Evolutionary conservation across 2,113 vertebrate genomes (phyloP), one percentile per base, ranked within the genome.

Genomic region (Alexandromys fortis): DNA sequence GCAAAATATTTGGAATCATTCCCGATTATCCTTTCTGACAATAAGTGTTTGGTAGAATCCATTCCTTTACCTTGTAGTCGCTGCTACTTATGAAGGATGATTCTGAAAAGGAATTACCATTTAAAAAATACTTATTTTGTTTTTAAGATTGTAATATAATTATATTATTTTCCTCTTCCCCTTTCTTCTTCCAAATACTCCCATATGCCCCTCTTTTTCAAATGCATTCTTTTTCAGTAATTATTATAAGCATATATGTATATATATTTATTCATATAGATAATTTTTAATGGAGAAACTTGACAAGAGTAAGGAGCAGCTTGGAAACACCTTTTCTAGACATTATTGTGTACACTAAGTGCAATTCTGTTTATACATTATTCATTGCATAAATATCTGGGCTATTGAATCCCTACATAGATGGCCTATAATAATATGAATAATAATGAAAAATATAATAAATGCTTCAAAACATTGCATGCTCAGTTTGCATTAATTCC

Each of bases 1-100:
- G 38, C 17, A 94, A 94, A 93, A 73, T 96, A 86, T 82, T 86
- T 82, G 81, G 94, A 91, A 95, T 26, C 33, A 82, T 95, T 92
- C 42, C n/a, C 42, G 88, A 85, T 92, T 38, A 90, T 82, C 61
- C 21, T 95, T 89, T 89, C 79, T 89, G 91, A 89, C 38, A 88
- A 85, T 90, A 95, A 87, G 33, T 3, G 12, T 94, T 92, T 85
- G 65, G 63, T 49, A 5, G 28, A 90, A 94, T 81, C 1, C 42
- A 95, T 12, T 94, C 63, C 14, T 72, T 22, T 6, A 78, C 47
- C 52, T 75, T 76, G 19, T n/a, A 89, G 35, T 91, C 91, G 89
- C 33, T 93, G 14, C 55, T 95, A 7, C 87, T 94, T 67, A 33
- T 77, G 55, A 72, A 93, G 82, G n/a, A 76, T 70, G 10, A 68